Conservation (phyloP, 1,140 invertebrate genomes). For the Drosophila rhopaloa region DNA sequence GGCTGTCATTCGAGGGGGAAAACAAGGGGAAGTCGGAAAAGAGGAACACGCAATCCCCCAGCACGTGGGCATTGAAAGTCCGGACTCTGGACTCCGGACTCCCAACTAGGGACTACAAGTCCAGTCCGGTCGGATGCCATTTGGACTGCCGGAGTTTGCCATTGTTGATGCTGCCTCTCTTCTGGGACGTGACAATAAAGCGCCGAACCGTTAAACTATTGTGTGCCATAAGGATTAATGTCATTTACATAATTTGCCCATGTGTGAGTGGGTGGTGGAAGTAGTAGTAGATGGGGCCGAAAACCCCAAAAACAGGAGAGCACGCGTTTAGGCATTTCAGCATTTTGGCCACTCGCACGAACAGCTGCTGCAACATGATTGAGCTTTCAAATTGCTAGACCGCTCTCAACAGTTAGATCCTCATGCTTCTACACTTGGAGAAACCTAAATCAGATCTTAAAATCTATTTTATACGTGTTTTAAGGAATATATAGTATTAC, state of each 20-base stretch:
- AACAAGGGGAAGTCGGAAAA: conserved; percentile 11
- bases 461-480: no score
- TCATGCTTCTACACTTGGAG: conserved; percentile 4
- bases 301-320: conserved; percentile 14
- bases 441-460: not conserved
- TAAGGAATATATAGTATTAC: no score
- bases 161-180: conserved; percentile 36
- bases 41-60: conserved; percentile 44
- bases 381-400: conserved; percentile 76
- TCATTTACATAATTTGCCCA: conserved; percentile 79
- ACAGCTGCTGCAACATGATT: conserved; percentile 80
- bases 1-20: conserved; percentile 24
- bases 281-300: not conserved
- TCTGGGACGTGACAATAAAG: conserved; percentile 77
- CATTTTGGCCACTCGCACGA: conserved; percentile 67
- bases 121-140: conserved; percentile 32
- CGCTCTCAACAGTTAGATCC: conserved; percentile 33
- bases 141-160: conserved; percentile 60
- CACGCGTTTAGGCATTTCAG: conserved; percentile 45
- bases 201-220: conserved; percentile 79
- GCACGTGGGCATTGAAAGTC: conserved; percentile 73
- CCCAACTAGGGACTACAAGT: conserved; percentile 9
- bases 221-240: conserved; percentile 81
- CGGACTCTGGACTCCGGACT: conserved; percentile 30
- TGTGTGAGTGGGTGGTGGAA: conserved; percentile 18